Conservation (phyloP, 2,888 invertebrate genomes). For the Allacma fusca region DNA sequence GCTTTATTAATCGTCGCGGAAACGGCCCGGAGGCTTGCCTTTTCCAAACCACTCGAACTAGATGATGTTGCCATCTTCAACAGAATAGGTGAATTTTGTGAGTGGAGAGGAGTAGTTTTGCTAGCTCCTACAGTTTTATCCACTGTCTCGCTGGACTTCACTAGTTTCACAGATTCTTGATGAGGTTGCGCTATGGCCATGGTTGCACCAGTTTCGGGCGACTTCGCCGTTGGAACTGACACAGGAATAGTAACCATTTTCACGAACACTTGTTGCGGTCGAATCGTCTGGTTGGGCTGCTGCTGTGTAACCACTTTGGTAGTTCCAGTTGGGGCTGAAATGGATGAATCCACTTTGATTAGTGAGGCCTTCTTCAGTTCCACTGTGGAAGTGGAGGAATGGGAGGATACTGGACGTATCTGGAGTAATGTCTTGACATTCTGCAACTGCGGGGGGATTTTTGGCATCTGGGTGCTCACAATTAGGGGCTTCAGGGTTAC, state of each 20-base stretch:
- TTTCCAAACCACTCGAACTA: background rate
- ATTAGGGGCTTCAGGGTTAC: conserved; percentile 40
- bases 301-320: background rate
- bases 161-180: conserved; percentile 13
- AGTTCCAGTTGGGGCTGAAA: background rate
- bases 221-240: background rate
- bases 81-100: background rate
- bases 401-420: conserved; percentile 28
- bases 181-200: background rate
- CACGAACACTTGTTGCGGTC: conserved; percentile 35
- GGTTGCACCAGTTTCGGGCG: background rate
- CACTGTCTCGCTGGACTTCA: background rate
- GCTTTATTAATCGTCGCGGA: background rate
- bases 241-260: conserved; percentile 43
- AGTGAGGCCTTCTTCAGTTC: conserved; percentile 5
- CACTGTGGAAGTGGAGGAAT: background rate
- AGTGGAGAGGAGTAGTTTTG: background rate
- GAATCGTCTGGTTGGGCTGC: conserved; percentile 29
- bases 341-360: conserved; percentile 32
- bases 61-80: conserved; percentile 17
- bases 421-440: conserved; percentile 36
- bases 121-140: conserved; percentile 10
- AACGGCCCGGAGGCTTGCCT: background rate
- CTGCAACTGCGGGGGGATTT: background rate
- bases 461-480: background rate